These are phyloP conservation scores for Nothobranchius furzeri DNA, from an alignment of 2,113 vertebrate species.

Conservation along the genomic window DNA sequence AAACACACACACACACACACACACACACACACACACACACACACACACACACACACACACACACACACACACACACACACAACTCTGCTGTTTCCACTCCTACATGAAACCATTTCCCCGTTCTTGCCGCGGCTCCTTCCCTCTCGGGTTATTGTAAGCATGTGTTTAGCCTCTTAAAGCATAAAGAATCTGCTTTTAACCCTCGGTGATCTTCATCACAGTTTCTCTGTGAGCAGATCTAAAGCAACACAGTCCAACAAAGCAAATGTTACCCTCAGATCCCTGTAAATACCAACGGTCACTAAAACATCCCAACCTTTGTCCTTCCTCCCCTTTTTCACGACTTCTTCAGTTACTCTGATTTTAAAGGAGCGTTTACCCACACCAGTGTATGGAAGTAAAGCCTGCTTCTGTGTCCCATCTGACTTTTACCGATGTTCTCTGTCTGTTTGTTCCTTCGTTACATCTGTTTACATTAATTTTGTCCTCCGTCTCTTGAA, in stretches of 20 bases:
- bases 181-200: conserved; percentile 40
- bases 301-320: conserved; percentile 28
- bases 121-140: conserved; percentile 39
- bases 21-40: neutral
- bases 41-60: neutral
- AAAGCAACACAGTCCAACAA: conserved; percentile 39
- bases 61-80: neutral
- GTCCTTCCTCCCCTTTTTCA: conserved; percentile 9
- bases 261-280: conserved; percentile 10
- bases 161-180: conserved; percentile 50
- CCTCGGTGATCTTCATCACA: conserved; percentile 10
- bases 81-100: conserved; percentile 22
- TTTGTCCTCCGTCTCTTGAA: conserved; percentile 26
- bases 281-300: conserved; percentile 12
- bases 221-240: conserved; percentile 16
- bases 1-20: neutral
- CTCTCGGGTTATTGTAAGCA: conserved; percentile 73
- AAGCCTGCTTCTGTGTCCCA: neutral
- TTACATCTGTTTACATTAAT: conserved; percentile 1
- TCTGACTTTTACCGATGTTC: conserved; percentile 21
- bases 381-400: neutral
- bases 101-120: conserved; percentile 30
- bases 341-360: conserved; percentile 8
- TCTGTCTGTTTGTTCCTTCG: conserved; percentile 11
- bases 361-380: conserved; percentile 12